phyloP scores from a whole-genome alignment of 2,888 invertebrate species.

The Aproaerema taeniolella region DNA sequence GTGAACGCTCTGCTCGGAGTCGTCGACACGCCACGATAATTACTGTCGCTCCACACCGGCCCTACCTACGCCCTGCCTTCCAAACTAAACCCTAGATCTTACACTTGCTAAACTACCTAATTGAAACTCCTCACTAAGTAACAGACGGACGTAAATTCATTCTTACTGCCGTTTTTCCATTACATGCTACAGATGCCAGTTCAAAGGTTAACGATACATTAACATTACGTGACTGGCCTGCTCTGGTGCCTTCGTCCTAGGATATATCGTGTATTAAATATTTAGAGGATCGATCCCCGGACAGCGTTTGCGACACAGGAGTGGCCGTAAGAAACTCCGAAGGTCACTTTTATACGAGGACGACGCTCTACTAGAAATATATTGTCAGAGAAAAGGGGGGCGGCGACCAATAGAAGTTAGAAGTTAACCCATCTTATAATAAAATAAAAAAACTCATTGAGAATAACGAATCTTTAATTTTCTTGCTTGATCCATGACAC shows the following conservation, averaged over 20 bases:
- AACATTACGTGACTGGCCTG: slow-evolving; percentile 39
- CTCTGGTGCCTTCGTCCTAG: slow-evolving; percentile 32
- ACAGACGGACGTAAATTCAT: background rate
- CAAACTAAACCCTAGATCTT: slow-evolving; percentile 28
- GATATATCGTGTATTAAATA: slow-evolving; percentile 38
- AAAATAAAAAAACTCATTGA: too few relatives aligned
- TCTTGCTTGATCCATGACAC: background rate
- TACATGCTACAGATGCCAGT: too few relatives aligned
- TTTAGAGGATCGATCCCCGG: slow-evolving; percentile 38
- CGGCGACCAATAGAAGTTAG: too few relatives aligned
- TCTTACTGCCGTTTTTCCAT: too few relatives aligned
- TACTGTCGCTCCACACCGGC: slow-evolving; percentile 54
- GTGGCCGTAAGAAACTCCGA: slow-evolving; percentile 26
- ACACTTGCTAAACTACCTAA: slow-evolving; percentile 34
- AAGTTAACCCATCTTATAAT: too few relatives aligned
- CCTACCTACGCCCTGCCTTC: slow-evolving; percentile 46
- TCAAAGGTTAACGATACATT: slow-evolving; percentile 20
- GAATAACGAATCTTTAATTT: slow-evolving; percentile 9
- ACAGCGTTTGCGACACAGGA: slow-evolving; percentile 33
- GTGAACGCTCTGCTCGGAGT: slow-evolving; percentile 71
- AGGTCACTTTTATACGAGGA: slow-evolving; percentile 34
- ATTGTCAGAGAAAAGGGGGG: slow-evolving; percentile 12
- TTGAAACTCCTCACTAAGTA: slow-evolving; percentile 28
- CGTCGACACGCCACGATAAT: slow-evolving; percentile 73
- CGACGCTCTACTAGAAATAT: slow-evolving; percentile 21